Base-by-base conservation (phyloP, 2,797 vertebrate species). In the Leucoraja ocellata region DNA sequence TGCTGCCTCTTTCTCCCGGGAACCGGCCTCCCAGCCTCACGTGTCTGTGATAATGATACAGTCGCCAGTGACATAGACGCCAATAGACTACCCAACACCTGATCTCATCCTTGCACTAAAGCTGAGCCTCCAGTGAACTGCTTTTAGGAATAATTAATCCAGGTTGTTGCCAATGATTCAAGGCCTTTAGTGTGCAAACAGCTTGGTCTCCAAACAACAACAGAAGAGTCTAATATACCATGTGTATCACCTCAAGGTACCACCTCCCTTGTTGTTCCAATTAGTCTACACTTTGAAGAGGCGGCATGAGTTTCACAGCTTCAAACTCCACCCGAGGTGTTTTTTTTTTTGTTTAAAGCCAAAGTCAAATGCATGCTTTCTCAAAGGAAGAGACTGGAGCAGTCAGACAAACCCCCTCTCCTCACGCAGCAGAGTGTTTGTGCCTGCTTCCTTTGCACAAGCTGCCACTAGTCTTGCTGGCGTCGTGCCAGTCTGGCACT, bases 131-230 rank as follows among this genome's bases (percentile, higher is more conserved):
- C 3, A 54, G 46, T 54, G 71, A 92, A 76, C 4, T n/a, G 13
- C 39, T 39, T 54, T 73, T 76, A 25, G 11, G 68, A 28, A 76
- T 92, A 92, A 92, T 92, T 92, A 92, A 92, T 74, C 90, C 14
- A 28, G 39, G 39, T 74, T 28, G 39, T 92, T 92, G 90, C 71
- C 71, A 92, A 92, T 74, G 90, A 92, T 76, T 76, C 90, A 46
- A 58, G 39, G 36, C 90, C 90, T 92, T 92, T 58, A 92, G 39
- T 74, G 90, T 92, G 90, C 73, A 92, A 92, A 76, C 90, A 92
- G 90, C 23, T 73, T 91, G 65, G 25, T 73, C 71, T 92, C 39
- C 58, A 74, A 73, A 54, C 90, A 73, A 92, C 90, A 92, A 92
- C 90, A 92, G 90, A 76, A 58, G 46, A 54, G 90, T 21, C 90